Evolutionary conservation across 2,113 vertebrate species (phyloP).

Genomic region (Strix uralensis): DNA sequence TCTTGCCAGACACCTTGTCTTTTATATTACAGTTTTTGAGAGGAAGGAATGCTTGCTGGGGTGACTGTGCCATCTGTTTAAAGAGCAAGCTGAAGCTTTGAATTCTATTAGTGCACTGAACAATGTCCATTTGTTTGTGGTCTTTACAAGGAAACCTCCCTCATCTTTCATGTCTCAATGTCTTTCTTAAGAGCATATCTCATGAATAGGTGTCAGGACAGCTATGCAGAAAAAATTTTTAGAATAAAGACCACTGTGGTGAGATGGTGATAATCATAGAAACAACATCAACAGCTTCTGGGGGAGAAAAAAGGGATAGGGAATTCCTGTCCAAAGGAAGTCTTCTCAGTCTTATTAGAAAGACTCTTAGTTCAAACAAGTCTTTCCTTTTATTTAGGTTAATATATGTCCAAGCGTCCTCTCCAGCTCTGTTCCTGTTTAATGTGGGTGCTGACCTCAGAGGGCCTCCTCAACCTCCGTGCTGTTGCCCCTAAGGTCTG

Average conservation of each 20-base stretch:
- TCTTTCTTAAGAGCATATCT: background rate
- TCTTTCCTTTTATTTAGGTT: background rate
- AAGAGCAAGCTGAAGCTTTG: background rate
- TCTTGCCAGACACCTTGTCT: background rate
- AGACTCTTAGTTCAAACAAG: background rate
- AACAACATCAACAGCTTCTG: background rate
- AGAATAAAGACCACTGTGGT: background rate
- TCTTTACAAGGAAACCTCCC: background rate
- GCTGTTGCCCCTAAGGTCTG: background rate
- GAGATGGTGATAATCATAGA: background rate
- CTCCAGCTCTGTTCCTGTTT: background rate
- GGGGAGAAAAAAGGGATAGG: background rate
- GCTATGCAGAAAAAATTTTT: background rate
- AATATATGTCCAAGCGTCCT: background rate
- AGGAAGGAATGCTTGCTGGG: background rate
- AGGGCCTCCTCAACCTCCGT: fast-evolving
- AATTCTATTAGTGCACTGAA: background rate
- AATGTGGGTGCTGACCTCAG: background rate
- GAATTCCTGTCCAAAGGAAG: background rate
- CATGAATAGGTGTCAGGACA: background rate
- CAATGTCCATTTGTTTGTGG: background rate
- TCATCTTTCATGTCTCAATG: background rate
- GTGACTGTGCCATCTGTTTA: background rate
- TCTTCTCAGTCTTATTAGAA: background rate
- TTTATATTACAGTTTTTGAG: background rate